Base-by-base conservation (phyloP, 2,888 invertebrate genomes). In the Apotomis capreana region DNA sequence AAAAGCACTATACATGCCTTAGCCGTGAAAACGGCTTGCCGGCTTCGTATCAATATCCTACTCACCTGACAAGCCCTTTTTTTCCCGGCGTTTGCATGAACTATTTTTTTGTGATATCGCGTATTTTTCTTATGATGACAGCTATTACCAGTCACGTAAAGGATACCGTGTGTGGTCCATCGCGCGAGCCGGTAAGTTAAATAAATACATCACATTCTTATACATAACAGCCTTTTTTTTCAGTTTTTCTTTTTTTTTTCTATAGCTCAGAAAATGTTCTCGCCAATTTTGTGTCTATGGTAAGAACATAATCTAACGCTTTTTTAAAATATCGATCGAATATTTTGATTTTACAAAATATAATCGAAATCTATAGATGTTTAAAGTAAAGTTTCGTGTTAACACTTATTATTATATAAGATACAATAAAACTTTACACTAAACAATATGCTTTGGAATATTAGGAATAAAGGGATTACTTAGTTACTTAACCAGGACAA, bases 181-280 rank as follows among this genome's bases (percentile, higher is more conserved):
- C 84, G 85, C 86, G 89, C 89, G 81, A 82, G 89, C 89, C 90
- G 86, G 84, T 86, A 83, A 80, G 79, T 84, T 83, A 81, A 79
- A 83, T 84, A 85, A 85, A 87, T 88, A 90, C 79, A 90, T 91
- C 89, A 91, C 90, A 90, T 81, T 82, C 80, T 84, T 84, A 85
- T 85, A 79, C 82, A 80, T 84, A 86, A 89, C 90, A 91, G 90
- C 90, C 91, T 90, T 91, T 89, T 90, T 88, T 87, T 87, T 80
- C 0, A 81, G 80, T 84, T 86, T 88, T 87, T 85, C 84, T 81
- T 78, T 78, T 78, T 75, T 72, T 80, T 81, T 78, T 82, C 81
- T 81, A 75, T 74, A 77, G 62, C 63, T 40, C 55, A 68, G 63
- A 68, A 36, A 63, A 68, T 72, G 72, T 72, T 4, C 37, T 37